Evolutionary conservation across 2,113 vertebrate genomes (phyloP).

Genomic region (Arvicanthis niloticus): DNA sequence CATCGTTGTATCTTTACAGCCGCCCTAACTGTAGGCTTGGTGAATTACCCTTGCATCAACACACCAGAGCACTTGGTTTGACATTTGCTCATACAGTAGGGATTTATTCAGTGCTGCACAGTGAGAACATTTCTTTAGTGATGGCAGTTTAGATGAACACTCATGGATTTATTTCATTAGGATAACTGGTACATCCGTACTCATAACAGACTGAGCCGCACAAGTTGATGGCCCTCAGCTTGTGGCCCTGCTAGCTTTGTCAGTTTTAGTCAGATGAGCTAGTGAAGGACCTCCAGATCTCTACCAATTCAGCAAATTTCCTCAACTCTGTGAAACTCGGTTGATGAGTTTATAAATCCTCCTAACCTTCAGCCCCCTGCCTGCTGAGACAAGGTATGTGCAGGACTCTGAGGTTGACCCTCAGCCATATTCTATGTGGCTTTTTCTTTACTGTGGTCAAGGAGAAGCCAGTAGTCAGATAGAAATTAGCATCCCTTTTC

Average conservation of each 20-base stretch:
- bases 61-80: neutral
- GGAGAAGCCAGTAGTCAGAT: neutral
- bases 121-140: constrained; percentile 17
- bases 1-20: neutral
- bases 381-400: neutral
- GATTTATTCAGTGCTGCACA: neutral
- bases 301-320: neutral
- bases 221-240: neutral
- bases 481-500: neutral
- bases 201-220: neutral
- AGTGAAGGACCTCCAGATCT: neutral
- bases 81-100: neutral
- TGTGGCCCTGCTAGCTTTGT: neutral
- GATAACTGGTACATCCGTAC: constrained; percentile 22
- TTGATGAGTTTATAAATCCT: constrained; percentile 9
- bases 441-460: neutral
- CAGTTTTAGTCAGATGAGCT: neutral
- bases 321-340: constrained; percentile 4
- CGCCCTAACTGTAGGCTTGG: neutral
- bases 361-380: neutral
- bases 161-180: constrained; percentile 40
- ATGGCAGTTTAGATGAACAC: constrained; percentile 26
- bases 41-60: neutral
- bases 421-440: neutral
- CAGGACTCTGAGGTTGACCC: neutral